Percentiles rank a stretch among this genome's conserved stretches.
Evolutionary conservation across 2,888 invertebrate genomes (phyloP).

Genomic region (Calliopum simillimum): DNA sequence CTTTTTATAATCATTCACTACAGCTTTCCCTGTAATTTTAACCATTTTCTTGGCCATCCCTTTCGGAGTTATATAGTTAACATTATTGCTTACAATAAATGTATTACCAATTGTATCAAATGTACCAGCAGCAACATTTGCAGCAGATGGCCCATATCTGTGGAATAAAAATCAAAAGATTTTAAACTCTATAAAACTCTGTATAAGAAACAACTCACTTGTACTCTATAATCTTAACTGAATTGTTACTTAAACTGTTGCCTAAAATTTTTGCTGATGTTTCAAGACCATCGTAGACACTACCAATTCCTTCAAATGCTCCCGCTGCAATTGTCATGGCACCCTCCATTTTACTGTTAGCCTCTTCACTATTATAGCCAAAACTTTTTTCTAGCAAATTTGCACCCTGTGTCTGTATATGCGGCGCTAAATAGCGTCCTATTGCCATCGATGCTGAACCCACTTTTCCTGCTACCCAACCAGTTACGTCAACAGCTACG

Average conservation of each 20-base stretch:
- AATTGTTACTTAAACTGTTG: conserved; percentile 75
- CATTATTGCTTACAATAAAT: conserved; percentile 74
- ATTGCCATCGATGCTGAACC: conserved; percentile 76
- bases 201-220: conserved; percentile 69
- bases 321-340: conserved; percentile 77
- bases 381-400: conserved; percentile 71
- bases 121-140: conserved; percentile 74
- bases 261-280: conserved; percentile 77
- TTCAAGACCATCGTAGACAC: conserved; percentile 79
- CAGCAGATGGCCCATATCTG: conserved; percentile 78
- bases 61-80: conserved; percentile 75
- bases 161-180: conserved; percentile 4
- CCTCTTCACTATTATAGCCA: conserved; percentile 70
- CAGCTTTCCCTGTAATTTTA: conserved; percentile 73
- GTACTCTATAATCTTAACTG: conserved; percentile 79
- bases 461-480: conserved; percentile 72
- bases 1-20: conserved; percentile 66
- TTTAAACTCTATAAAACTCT: neutral
- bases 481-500: conserved; percentile 76
- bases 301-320: conserved; percentile 78
- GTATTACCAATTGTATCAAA: conserved; percentile 79
- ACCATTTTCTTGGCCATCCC: conserved; percentile 74
- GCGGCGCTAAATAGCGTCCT: conserved; percentile 77
- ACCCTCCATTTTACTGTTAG: conserved; percentile 70
- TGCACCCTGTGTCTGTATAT: conserved; percentile 75